Conservation (phyloP, 2,113 vertebrate species). For the Alouatta palliata region DNA sequence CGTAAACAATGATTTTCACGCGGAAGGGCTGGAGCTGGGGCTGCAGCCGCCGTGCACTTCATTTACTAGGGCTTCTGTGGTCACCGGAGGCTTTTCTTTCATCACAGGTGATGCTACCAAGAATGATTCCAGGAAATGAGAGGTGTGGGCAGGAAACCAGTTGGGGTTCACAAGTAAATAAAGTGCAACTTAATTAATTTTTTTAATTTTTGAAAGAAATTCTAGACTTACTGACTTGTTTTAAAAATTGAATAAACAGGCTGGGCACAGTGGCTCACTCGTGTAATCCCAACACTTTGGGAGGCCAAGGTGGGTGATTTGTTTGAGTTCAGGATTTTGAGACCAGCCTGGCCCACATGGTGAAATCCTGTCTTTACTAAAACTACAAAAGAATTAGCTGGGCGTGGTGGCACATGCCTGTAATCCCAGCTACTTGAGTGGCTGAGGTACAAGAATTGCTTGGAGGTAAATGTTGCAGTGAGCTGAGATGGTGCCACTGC, state of each 20-base stretch:
- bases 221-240: not conserved
- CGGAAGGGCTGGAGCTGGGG: not conserved
- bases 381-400: too few species aligned
- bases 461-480: too few species aligned
- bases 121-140: not conserved
- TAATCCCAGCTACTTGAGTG: too few species aligned
- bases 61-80: accelerated
- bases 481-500: too few species aligned
- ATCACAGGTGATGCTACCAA: not conserved
- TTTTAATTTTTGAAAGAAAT: not conserved
- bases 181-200: not conserved
- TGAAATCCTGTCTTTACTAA: too few species aligned
- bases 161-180: not conserved
- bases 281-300: too few species aligned
- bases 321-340: too few species aligned
- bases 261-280: too few species aligned
- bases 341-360: too few species aligned
- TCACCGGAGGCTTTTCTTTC: not conserved
- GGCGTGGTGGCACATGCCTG: too few species aligned
- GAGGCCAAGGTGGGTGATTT: too few species aligned
- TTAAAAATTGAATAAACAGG: not conserved
- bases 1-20: not conserved
- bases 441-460: too few species aligned
- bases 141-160: not conserved
- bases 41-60: accelerated